These are phyloP conservation scores for Alfaro cultratus DNA, from an alignment of 2,797 vertebrate genomes.

Conservation along the genomic window DNA sequence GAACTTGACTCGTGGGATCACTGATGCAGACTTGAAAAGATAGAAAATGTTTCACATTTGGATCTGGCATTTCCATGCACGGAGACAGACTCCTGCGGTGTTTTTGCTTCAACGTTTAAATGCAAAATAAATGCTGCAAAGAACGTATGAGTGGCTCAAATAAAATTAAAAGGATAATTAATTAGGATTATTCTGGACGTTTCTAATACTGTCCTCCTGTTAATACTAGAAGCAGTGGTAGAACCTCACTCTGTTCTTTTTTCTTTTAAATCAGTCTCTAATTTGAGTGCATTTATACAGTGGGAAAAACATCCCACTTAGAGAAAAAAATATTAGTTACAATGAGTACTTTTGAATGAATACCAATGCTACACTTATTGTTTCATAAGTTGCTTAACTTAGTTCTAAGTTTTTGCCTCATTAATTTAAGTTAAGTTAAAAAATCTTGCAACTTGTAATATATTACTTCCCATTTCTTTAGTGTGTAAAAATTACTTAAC, in stretches of 20 bases:
- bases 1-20: conserved; percentile 11
- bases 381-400: background rate
- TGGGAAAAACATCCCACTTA: background rate
- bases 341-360: background rate
- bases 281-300: background rate
- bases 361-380: background rate
- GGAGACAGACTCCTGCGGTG: background rate
- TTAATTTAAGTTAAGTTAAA: no score
- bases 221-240: background rate
- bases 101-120: conserved; percentile 18
- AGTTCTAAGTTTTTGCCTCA: no score
- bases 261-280: background rate
- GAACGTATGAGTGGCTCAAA: conserved; percentile 20
- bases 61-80: conserved; percentile 1
- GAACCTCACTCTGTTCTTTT: background rate
- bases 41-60: conserved; percentile 22
- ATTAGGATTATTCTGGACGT: conserved; percentile 9
- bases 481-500: background rate
- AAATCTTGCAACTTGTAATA: no score
- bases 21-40: conserved; percentile 21
- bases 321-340: background rate
- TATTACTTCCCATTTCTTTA: no score
- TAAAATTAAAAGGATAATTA: conserved; percentile 32
- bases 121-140: conserved; percentile 14
- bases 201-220: background rate